These are phyloP conservation scores for Neoascia interrupta DNA, from an alignment of 2,888 invertebrate genomes.

Conservation along the genomic window DNA sequence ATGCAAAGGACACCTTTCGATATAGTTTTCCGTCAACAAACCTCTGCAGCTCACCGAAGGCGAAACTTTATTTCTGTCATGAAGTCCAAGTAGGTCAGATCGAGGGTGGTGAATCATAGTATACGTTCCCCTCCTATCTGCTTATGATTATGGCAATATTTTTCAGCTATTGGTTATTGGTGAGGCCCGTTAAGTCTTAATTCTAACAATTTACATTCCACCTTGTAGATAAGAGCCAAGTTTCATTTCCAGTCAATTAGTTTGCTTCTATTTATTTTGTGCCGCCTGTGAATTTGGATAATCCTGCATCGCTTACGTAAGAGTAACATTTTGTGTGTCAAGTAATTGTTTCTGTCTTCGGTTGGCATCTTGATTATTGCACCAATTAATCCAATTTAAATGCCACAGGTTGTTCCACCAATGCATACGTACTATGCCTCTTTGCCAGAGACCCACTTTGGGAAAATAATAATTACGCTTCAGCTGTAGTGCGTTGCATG, in stretches of 20 bases:
- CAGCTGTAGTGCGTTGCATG: constrained; percentile 14
- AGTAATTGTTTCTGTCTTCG: no score
- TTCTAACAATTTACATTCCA: no score
- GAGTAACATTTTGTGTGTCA: no score
- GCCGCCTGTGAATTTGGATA: constrained; percentile 22
- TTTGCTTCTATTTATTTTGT: background rate
- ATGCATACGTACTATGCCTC: constrained; percentile 9
- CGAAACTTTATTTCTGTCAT: no score
- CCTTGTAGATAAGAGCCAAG: constrained; percentile 32
- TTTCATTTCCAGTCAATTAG: constrained; percentile 5
- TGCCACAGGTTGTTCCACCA: constrained; percentile 24
- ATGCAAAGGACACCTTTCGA: constrained; percentile 53
- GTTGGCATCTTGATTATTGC: constrained; percentile 44
- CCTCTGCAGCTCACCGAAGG: constrained; percentile 3
- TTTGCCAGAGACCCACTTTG: constrained; percentile 26
- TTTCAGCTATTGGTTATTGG: no score
- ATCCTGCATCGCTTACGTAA: constrained; percentile 23
- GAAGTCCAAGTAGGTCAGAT: background rate
- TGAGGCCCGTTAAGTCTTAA: no score
- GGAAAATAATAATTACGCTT: constrained; percentile 40
- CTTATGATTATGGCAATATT: no score
- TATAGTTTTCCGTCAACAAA: constrained; percentile 61
- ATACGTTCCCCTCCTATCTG: no score
- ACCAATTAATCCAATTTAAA: constrained; percentile 63
- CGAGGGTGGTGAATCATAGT: constrained; percentile 45